phyloP scores from a whole-genome alignment of 2,113 vertebrate genomes.

The Psilopsiagon aymara region DNA sequence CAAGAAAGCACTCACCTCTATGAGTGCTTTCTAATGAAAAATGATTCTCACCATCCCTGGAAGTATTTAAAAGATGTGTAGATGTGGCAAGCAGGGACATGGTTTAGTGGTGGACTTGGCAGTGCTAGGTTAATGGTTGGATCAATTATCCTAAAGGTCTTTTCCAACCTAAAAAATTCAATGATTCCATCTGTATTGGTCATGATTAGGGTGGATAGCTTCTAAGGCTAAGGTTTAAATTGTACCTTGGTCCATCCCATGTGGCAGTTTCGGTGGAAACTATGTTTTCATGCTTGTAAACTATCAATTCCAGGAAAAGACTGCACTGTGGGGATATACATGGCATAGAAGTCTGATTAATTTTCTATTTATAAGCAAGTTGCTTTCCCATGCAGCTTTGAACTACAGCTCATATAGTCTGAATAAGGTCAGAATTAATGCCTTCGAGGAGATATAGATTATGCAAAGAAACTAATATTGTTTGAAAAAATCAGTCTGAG shows the following conservation, averaged over 20 bases:
- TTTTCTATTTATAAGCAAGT: neutral
- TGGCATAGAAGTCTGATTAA: neutral
- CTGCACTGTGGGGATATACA: neutral
- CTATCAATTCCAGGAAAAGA: neutral
- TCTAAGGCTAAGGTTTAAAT: neutral
- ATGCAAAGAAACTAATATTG: neutral
- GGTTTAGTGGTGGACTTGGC: neutral
- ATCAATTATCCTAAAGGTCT: neutral
- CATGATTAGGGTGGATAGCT: neutral
- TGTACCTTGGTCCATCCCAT: neutral
- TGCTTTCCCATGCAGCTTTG: neutral
- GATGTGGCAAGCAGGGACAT: neutral
- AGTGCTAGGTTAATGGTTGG: neutral
- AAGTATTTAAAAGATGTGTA: neutral
- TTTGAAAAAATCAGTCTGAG: neutral
- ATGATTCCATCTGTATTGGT: neutral
- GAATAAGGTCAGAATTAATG: neutral
- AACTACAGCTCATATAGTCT: neutral
- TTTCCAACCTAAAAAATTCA: neutral
- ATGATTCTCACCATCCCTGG: neutral
- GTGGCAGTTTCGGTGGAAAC: neutral
- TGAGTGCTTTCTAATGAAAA: neutral
- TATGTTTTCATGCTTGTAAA: neutral
- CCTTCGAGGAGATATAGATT: neutral
- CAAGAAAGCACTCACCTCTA: neutral